Base-by-base conservation (phyloP, 2,797 vertebrate genomes). In the Silurus aristotelis region DNA sequence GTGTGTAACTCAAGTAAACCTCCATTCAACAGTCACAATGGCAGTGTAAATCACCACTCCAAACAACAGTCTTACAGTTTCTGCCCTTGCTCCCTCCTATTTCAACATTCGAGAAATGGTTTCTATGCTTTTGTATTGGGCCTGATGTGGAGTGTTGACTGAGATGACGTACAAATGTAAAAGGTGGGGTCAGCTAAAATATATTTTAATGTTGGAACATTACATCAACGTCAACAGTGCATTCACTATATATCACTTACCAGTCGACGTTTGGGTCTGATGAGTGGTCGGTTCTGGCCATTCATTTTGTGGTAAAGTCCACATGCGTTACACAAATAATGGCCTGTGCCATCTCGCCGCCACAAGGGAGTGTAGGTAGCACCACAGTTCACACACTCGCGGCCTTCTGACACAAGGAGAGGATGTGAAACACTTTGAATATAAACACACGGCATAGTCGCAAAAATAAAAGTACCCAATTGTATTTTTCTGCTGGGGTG, bases 261-360 rank as follows among this genome's bases (percentile, higher is more conserved):
- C 97, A 99, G 96, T 90, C 98, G 95, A 89, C 98, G 94, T 88
- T 99, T 99, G 63, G 98, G 98, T 91, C 98, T 99, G 94, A 99
- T 99, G 89, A 99, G 98, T 0, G 98, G 98, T 95, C 98, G 94
- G 94, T 99, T 99, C 94, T 98, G 98, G 85, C 98, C 98, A 3
- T 99, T 99, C 98, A 99, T 99, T 95, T 99, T 99, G 95, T 99
- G 98, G 94, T 99, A 99, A 80, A 99, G 96, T 81, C 98, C 98
- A 43, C 98, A 99, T 91, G 98, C 98, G 14, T 99, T 99, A 92
- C 98, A 99, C 92, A 99, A 95, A 93, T 99, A 99, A 93, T 99
- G 98, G 72, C 98, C 98, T 0, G 98, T 99, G 90, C 97, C 98
- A 85, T 99, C 98, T 76, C 98, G 96, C 91, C 98, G 96, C 98